These are phyloP conservation scores for Furcifer pardalis DNA, from an alignment of 2,797 vertebrate genomes.

Conservation along the genomic window DNA sequence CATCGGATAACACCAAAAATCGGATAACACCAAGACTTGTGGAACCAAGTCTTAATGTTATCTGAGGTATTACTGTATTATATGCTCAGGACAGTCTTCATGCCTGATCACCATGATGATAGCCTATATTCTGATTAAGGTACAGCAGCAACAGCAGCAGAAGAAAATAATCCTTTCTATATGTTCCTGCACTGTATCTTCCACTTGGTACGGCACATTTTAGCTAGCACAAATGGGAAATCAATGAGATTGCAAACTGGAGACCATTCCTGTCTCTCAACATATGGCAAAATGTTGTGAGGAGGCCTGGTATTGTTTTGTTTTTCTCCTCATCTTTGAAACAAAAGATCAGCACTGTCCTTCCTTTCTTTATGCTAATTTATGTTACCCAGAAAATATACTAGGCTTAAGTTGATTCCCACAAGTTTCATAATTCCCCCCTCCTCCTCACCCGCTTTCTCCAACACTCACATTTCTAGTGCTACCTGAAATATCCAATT, in stretches of 20 bases:
- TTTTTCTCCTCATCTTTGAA: slow-evolving; percentile 58
- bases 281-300: slow-evolving; percentile 35
- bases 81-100: too few relatives aligned
- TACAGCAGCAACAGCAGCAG: too few relatives aligned
- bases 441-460: slow-evolving; percentile 47
- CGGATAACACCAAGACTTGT: too few relatives aligned
- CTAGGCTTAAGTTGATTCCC: slow-evolving; percentile 70
- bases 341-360: slow-evolving; percentile 58
- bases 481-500: slow-evolving; percentile 77
- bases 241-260: slow-evolving; percentile 35
- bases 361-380: slow-evolving; percentile 66
- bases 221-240: slow-evolving; percentile 32
- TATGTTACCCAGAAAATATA: slow-evolving; percentile 50
- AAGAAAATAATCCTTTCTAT: too few relatives aligned
- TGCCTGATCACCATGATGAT: too few relatives aligned
- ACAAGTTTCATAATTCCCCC: slow-evolving; percentile 67
- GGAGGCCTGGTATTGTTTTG: slow-evolving; percentile 4
- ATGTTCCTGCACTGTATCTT: too few relatives aligned
- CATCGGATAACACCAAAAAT: too few relatives aligned
- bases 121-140: background rate
- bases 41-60: too few relatives aligned
- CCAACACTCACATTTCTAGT: slow-evolving; percentile 72
- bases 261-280: slow-evolving; percentile 52
- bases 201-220: background rate
- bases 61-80: too few relatives aligned